Percentiles rank a stretch among this genome's conserved stretches.
Evolutionary conservation across 2,113 vertebrate genomes (phyloP).

Genomic region (Oreochromis aureus): DNA sequence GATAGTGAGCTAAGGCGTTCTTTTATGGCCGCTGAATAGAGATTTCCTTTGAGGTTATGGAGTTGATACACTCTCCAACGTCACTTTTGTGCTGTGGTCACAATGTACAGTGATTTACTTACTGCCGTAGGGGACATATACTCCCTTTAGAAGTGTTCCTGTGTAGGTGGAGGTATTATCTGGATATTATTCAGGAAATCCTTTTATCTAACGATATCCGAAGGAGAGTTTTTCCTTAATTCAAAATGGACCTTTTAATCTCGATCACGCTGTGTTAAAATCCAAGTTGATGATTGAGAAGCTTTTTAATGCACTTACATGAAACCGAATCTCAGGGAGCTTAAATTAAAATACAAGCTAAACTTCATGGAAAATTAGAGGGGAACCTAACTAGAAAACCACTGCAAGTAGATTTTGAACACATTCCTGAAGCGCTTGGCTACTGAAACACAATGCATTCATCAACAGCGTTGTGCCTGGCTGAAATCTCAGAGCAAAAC

Average conservation of each 20-base stretch:
- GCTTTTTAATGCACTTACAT: not conserved
- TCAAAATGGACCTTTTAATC: conserved; percentile 30
- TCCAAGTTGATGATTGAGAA: conserved; percentile 3
- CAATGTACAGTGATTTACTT: conserved; percentile 60
- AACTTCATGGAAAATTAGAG: not conserved
- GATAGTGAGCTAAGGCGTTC: conserved; percentile 57
- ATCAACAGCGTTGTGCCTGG: conserved; percentile 35
- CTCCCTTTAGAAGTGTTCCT: conserved; percentile 46
- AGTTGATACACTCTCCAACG: conserved; percentile 61
- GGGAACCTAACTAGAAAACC: not conserved
- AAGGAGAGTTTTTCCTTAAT: conserved; percentile 22
- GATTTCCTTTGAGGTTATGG: conserved; percentile 69
- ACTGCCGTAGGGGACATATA: conserved; percentile 47
- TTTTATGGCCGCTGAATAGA: conserved; percentile 62
- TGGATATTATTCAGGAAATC: conserved; percentile 61
- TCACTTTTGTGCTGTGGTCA: conserved; percentile 57
- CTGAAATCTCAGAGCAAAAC: conserved; percentile 38
- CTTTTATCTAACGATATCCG: conserved; percentile 60
- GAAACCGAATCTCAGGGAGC: not conserved
- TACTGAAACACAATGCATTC: conserved; percentile 47
- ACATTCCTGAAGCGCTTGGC: conserved; percentile 45
- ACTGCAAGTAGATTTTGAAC: not conserved
- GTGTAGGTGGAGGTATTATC: conserved; percentile 54
- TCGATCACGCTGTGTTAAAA: conserved; percentile 10
- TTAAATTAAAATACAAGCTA: not conserved